Conservation (phyloP, 2,113 vertebrate genomes). For the Rhinopithecus roxellana region DNA sequence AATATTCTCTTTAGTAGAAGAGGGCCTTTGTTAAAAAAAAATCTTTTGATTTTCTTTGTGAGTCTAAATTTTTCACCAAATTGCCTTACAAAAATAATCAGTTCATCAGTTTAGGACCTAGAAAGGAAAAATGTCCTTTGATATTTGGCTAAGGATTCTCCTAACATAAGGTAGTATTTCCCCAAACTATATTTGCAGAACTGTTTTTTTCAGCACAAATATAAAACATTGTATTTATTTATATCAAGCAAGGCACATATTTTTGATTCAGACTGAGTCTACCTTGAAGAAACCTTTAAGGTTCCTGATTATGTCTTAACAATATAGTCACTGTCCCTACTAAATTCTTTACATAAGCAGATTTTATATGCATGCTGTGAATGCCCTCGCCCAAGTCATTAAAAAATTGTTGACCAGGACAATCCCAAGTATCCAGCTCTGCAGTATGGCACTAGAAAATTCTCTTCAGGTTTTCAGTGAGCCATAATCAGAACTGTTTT, state of each 20-base stretch:
- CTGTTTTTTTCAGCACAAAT: not conserved
- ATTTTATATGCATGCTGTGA: not conserved
- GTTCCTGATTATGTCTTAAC: not conserved
- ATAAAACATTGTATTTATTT: not conserved
- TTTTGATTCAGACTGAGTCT: not conserved
- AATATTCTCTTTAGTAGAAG: not conserved
- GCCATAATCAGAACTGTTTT: constrained; percentile 34
- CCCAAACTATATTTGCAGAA: not conserved
- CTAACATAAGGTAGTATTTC: not conserved
- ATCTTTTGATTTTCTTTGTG: not conserved
- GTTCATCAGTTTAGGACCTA: not conserved
- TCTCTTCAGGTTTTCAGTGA: constrained; percentile 15
- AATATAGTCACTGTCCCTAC: not conserved
- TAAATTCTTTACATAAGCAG: constrained; percentile 6
- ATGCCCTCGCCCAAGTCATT: not conserved
- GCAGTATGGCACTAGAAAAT: constrained; percentile 16
- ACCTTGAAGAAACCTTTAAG: not conserved
- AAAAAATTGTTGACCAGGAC: not conserved
- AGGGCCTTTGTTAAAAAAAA: not conserved
- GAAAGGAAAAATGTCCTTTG: not conserved
- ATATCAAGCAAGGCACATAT: not conserved
- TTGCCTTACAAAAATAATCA: constrained; percentile 28
- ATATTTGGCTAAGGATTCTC: not conserved
- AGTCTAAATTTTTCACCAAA: not conserved
- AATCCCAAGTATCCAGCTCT: not conserved